Evolutionary conservation across 2,888 invertebrate genomes (phyloP).

Genomic region (Dicranocentrus wangi): DNA sequence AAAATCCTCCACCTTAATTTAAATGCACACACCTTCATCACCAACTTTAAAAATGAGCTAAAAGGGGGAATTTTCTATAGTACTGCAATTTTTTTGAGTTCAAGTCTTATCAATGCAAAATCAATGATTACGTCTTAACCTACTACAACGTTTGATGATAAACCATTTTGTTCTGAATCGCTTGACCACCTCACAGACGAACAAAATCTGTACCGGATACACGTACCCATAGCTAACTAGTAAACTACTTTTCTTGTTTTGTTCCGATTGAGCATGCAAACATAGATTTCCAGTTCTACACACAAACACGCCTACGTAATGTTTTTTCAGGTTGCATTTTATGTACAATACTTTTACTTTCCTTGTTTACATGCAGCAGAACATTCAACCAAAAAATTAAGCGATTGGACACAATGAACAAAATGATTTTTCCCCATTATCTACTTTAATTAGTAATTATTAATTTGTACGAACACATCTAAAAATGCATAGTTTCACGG

Average conservation of each 20-base stretch:
- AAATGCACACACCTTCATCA: too few species aligned
- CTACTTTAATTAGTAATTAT: not conserved
- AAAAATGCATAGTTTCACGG: not conserved
- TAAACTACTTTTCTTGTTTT: conserved; percentile 1
- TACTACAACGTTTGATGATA: not conserved
- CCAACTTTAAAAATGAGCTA: too few species aligned
- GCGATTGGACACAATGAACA: too few species aligned
- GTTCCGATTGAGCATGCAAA: not conserved
- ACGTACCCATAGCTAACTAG: not conserved
- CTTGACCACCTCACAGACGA: not conserved
- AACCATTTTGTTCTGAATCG: conserved; percentile 12
- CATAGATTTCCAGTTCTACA: conserved; percentile 4
- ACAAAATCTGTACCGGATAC: not conserved
- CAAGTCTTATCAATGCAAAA: too few species aligned
- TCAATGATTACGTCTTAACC: conserved; percentile 1
- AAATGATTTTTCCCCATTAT: too few species aligned
- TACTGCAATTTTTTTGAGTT: too few species aligned
- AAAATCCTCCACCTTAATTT: too few species aligned
- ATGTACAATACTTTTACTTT: conserved; percentile 6
- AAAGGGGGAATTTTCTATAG: too few species aligned
- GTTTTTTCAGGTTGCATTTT: not conserved
- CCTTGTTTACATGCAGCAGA: not conserved
- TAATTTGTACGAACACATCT: conserved; percentile 1
- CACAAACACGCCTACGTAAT: too few species aligned
- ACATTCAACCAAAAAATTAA: too few species aligned